Evolutionary conservation across 35 echinoderm and acorn worm genomes (phyloP), one percentile per base, ranked within the genome.

Genomic region (Eucidaris tribuloides): DNA sequence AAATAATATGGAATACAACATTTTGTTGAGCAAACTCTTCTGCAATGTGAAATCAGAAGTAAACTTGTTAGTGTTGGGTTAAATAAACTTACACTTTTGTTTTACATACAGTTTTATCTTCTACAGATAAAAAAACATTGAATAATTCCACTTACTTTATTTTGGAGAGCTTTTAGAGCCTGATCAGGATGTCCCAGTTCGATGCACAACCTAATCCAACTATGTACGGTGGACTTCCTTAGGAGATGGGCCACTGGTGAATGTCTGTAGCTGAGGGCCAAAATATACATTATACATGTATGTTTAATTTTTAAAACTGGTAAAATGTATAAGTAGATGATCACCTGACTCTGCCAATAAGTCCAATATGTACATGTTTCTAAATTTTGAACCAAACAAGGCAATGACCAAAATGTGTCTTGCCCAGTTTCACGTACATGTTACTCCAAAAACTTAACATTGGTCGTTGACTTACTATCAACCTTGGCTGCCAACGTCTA

Each of bases 231-330:
- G 24, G 78, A 92, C 18, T 59, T 44, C 35, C 90, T 34, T 7
- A 92, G 64, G 55, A 87, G 83, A 70, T 87, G 77, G 15, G 90
- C 76, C 34, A 86, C 61, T 45, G 90, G 83, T 32, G 90, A 87
- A 46, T 92, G 90, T 45, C 90, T 46, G 55, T 87, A 86, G 74
- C 90, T 92, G 62, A 18, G 38, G 42, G 17, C 35, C 0, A 65
- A 40, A 39, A 87, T 24, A 80, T 1, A 81, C 9, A 77, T 58
- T 25, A 0, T 13, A 78, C 19, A 15, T 14, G 19, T 18, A 19
- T n/a, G n/a, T 18, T 20, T 13, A 52, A 44, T 27, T 23, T 23
- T 32, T 66, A 37, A 45, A 2, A 41, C 2, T 40, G 33, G 20
- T 82, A 41, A 5, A 1, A 31, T 65, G 2, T 9, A 42, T 20